Evolutionary conservation across 2,797 vertebrate species (phyloP).

Genomic region (Phrynocephalus forsythii): DNA sequence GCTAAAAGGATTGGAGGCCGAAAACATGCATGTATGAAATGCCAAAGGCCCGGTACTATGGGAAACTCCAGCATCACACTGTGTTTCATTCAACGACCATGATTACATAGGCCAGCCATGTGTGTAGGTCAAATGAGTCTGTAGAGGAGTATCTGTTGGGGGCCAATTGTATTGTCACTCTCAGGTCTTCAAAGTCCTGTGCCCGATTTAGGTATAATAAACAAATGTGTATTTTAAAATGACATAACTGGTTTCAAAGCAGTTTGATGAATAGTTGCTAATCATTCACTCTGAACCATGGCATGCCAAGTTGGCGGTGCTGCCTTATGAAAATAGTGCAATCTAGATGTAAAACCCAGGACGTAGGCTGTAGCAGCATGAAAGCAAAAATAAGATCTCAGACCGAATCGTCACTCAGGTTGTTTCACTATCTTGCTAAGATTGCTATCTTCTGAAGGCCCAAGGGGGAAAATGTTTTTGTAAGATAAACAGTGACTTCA

Average conservation of each 20-base stretch:
- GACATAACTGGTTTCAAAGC: background rate
- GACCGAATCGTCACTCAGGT: constrained; percentile 16
- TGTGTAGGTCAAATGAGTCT: background rate
- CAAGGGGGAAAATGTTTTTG: background rate
- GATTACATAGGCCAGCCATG: background rate
- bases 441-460: background rate
- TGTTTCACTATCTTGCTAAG: background rate
- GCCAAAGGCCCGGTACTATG: background rate
- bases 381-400: constrained; percentile 6
- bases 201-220: background rate
- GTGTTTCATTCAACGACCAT: background rate
- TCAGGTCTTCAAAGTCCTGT: background rate
- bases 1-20: background rate
- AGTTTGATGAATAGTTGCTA: background rate
- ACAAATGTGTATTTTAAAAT: constrained; percentile 8
- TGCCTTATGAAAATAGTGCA: constrained; percentile 16
- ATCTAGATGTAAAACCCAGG: background rate
- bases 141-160: background rate
- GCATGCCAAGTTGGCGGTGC: background rate
- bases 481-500: constrained; percentile 19
- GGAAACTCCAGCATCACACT: background rate
- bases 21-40: background rate
- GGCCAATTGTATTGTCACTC: background rate
- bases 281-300: constrained; percentile 2
- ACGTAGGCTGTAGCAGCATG: background rate